Evolutionary conservation across 2,888 invertebrate species (phyloP).

Genomic region (Drosophila nr. perissopoda): DNA sequence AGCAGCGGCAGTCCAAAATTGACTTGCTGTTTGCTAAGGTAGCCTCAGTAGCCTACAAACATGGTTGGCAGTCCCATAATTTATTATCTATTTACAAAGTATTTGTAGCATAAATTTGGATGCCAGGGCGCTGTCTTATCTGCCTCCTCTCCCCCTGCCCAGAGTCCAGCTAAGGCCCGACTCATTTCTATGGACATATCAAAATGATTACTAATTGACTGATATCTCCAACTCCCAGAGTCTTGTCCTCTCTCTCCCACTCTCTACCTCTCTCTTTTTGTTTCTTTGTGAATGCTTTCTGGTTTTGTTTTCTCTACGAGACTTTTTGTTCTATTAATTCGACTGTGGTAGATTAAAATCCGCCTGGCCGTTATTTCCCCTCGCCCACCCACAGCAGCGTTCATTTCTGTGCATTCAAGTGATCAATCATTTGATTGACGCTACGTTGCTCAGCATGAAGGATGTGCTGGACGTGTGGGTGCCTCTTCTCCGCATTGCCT

Average conservation of each 20-base stretch:
- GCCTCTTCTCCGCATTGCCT: conserved; percentile 20
- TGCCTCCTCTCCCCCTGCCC: not conserved
- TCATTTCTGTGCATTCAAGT: conserved; percentile 58
- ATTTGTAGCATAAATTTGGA: conserved; percentile 68
- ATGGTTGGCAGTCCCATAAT: conserved; percentile 40
- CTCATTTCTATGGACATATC: conserved; percentile 52
- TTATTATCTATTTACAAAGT: conserved; percentile 71
- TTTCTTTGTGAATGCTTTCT: conserved; percentile 25
- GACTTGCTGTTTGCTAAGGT: conserved; percentile 24
- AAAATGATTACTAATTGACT: conserved; percentile 75
- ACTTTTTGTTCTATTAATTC: conserved; percentile 69
- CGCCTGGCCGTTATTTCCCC: conserved; percentile 10
- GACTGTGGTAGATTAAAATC: conserved; percentile 68
- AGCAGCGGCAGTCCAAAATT: conserved; percentile 37
- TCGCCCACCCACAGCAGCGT: not conserved
- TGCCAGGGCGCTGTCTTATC: conserved; percentile 50
- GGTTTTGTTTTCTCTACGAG: conserved; percentile 18
- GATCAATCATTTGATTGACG: conserved; percentile 78
- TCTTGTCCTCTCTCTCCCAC: not conserved
- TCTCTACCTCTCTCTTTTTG: not conserved
- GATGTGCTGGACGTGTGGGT: conserved; percentile 41
- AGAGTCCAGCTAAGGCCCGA: not conserved
- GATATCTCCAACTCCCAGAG: conserved; percentile 42
- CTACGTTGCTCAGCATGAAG: conserved; percentile 57
- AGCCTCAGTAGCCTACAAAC: conserved; percentile 23